Percentiles rank a stretch among this genome's conserved stretches.
Evolutionary conservation across 2,113 vertebrate genomes (phyloP).

Genomic region (Perccottus glenii): DNA sequence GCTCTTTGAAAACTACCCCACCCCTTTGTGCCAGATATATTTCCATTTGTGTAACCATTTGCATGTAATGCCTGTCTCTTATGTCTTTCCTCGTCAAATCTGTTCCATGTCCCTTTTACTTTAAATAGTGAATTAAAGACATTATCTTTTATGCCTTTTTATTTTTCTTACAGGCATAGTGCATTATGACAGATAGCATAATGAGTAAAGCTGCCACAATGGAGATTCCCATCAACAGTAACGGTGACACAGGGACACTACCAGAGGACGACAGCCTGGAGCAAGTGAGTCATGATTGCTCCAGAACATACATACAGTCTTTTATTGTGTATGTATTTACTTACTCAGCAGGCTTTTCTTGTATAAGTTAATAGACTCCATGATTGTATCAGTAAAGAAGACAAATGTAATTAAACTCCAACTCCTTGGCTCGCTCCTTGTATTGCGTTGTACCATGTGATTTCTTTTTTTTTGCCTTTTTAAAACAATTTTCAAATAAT

Average conservation of each 20-base stretch:
- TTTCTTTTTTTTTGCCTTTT: too few species aligned
- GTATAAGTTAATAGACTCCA: too few species aligned
- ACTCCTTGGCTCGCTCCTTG: too few species aligned
- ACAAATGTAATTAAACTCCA: too few species aligned
- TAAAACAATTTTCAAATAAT: too few species aligned
- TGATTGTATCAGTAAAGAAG: too few species aligned
- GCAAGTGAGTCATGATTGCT: constrained; percentile 81
- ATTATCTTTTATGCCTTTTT: not conserved
- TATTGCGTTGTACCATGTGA: too few species aligned
- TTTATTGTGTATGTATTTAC: too few species aligned
- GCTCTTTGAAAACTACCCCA: constrained; percentile 59
- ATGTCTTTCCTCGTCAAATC: constrained; percentile 38
- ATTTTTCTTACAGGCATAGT: constrained; percentile 30
- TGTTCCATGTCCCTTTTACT: constrained; percentile 1
- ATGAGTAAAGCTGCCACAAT: constrained; percentile 97
- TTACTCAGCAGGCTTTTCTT: too few species aligned
- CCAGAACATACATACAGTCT: too few species aligned
- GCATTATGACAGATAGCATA: constrained; percentile 90
- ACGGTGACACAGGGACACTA: constrained; percentile 87
- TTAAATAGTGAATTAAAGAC: constrained; percentile 7
- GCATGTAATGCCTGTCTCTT: constrained; percentile 35
- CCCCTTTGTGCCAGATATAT: constrained; percentile 41
- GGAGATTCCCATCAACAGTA: constrained; percentile 98
- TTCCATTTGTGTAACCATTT: constrained; percentile 47
- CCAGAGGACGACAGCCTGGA: constrained; percentile 92